These are phyloP conservation scores for Amphiprion ocellaris DNA, from an alignment of 2,113 vertebrate species.

Conservation along the genomic window DNA sequence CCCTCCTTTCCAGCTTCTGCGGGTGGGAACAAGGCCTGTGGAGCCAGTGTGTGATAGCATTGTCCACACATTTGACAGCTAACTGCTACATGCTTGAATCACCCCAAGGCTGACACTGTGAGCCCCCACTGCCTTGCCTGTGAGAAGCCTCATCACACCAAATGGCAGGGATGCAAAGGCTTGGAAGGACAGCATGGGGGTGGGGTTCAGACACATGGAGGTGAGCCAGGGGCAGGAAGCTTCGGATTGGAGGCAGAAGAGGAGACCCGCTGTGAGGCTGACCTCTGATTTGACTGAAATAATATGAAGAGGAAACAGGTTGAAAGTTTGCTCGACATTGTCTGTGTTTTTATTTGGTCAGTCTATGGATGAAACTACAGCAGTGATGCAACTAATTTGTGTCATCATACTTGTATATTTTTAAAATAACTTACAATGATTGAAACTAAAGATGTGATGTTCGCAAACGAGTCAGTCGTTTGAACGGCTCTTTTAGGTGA, in stretches of 20 bases:
- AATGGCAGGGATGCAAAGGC: conserved; percentile 14
- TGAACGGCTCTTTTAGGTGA: too few species aligned
- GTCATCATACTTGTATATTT: not conserved
- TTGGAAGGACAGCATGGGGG: conserved; percentile 21
- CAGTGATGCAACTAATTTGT: not conserved
- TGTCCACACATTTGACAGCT: conserved; percentile 51
- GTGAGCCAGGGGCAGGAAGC: not conserved
- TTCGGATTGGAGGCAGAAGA: not conserved
- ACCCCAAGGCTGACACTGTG: conserved; percentile 27
- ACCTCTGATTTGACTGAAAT: conserved; percentile 9
- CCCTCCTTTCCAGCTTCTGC: conserved; percentile 27
- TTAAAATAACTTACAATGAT: not conserved
- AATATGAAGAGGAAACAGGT: not conserved
- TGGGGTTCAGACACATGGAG: not conserved
- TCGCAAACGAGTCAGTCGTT: too few species aligned
- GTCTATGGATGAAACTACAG: not conserved
- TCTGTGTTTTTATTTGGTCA: not conserved
- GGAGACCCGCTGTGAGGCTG: not conserved
- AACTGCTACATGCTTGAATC: conserved; percentile 17
- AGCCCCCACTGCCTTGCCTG: conserved; percentile 19
- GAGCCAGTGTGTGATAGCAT: conserved; percentile 41
- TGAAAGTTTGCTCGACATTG: not conserved
- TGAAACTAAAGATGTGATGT: too few species aligned
- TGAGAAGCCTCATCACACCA: conserved; percentile 14
- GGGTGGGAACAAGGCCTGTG: conserved; percentile 49